Evolutionary conservation across 53 echinoderm and acorn worm species (phyloP), one percentile per base, ranked within the genome.

Genomic region (Mesocentrotus franciscanus): DNA sequence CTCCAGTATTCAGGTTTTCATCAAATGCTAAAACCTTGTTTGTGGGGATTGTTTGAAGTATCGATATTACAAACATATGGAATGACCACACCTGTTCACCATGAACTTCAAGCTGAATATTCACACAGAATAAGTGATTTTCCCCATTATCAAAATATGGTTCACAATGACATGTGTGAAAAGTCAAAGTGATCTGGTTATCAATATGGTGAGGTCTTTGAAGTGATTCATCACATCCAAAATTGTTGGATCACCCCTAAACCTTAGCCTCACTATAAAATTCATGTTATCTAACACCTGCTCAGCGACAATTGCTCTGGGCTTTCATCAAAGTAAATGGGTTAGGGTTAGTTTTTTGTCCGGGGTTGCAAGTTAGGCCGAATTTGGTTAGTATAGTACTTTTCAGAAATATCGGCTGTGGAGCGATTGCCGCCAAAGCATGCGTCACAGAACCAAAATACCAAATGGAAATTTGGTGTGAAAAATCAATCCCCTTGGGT

Each of bases 171-270:
- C 42, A 42, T 18, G 42, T 42, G 42, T 5, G 6, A 18, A 1
- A 81, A 39, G 81, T 81, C 81, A 81, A 81, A 81, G 81, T 81
- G 81, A 81, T 81, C 81, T 81, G 81, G 42, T 81, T 81, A 81
- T 42, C 18, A 27, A 18, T 17, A 8, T 6, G 16, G 30, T 2
- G 22, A 39, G 42, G 30, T 39, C 39, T 81, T 4, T 4, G 42
- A 14, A 39, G 81, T 20, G 42, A 42, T 42, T 42, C 42, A 81
- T 15, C 4, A 3, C 30, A 2, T 20, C 17, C 42, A 8, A 30
- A 39, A 81, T 10, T 18, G 78, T 78, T 13, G 34, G 34, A 34
- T 78, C 9, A 71, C 71, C 71, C 71, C n/a, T 9, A 9, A 49
- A 78, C 34, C 78, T 14, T 0, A 3, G 79, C 79, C 39, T 7